phyloP scores from a whole-genome alignment of 1,140 invertebrate species.

The Brachionus calyciflorus region DNA sequence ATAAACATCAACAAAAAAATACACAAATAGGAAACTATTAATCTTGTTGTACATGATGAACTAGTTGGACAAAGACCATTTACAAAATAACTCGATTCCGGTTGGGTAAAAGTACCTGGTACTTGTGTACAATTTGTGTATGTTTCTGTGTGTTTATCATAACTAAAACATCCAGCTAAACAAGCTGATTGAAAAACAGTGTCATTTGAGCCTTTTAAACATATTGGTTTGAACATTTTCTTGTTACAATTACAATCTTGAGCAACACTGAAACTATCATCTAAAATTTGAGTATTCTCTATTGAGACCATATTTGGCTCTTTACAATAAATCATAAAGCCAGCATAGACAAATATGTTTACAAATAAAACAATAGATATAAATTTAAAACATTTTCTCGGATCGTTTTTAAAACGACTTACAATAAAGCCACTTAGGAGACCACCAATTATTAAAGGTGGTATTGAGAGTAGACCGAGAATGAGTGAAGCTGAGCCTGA shows the following conservation, averaged over 20 bases:
- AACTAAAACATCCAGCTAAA: conserved; percentile 35
- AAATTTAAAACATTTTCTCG: conserved; percentile 20
- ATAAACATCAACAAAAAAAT: conserved; percentile 40
- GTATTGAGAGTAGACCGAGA: conserved; percentile 25
- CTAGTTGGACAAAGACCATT: conserved; percentile 30
- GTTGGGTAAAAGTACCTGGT: background rate
- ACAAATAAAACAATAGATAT: conserved; percentile 16
- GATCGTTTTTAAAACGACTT: conserved; percentile 15
- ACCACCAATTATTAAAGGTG: conserved; percentile 31
- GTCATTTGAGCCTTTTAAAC: conserved; percentile 25
- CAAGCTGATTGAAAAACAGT: conserved; percentile 3
- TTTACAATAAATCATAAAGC: conserved; percentile 39
- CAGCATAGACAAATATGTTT: conserved; percentile 31
- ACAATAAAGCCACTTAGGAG: conserved; percentile 33
- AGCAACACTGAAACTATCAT: background rate
- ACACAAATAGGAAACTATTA: conserved; percentile 32
- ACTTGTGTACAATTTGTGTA: conserved; percentile 28
- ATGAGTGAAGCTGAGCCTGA: conserved; percentile 41
- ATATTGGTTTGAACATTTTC: conserved; percentile 45
- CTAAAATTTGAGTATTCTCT: background rate
- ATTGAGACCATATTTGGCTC: conserved; percentile 20
- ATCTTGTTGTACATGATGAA: conserved; percentile 6
- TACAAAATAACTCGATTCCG: background rate
- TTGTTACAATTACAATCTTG: conserved; percentile 43
- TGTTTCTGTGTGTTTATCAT: conserved; percentile 3